Base-by-base conservation (phyloP, 2,888 invertebrate genomes). In the Megalurothrips usitatus region DNA sequence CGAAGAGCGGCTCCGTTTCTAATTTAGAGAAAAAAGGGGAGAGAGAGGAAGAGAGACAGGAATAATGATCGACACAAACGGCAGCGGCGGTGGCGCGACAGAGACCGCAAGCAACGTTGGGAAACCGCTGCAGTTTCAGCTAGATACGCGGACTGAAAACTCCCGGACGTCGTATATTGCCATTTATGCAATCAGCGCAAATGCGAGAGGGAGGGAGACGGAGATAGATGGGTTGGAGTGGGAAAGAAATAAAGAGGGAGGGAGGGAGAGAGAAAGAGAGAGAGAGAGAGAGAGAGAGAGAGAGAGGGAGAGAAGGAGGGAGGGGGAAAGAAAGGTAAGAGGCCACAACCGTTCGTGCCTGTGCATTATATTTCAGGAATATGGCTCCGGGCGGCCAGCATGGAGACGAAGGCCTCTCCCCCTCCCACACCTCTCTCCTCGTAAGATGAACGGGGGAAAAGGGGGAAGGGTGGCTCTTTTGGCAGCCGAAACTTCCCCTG, bases 331-430 rank as follows among this genome's bases (percentile, higher is more conserved):
- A 19, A n/a, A 9, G 52, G 3, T 2, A 52, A 43, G 2, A 43
- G 34, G 34, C 34, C 34, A 6, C 34, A 43, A 6, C 58, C 68
- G 68, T 75, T 75, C 68, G 68, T 75, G 68, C 26, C 23, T 11
- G 68, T 75, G 68, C 68, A 75, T 75, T 75, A 75, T 75, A 75
- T 75, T 75, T 75, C 23, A 75, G 68, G 68, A 75, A 12, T 75
- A 75, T 26, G 68, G 68, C 68, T 6, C 58, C 6, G 12, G 2
- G 14, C 52, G 52, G 12, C 52, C 52, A 12, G 52, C n/a, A 17
- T 26, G 68, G 23, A 12, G 23, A 75, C 23, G 68, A 26, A 75
- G 68, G 68, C 68, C n/a, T 6, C 6, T 26, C 12, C 68, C 26
- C 68, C 12, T 26, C 23, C 26, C 58, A 17, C 58, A 2, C 2